A percentile compares a stretch with the other conserved stretches of the same genome.
phyloP scores from a whole-genome alignment of 2,113 vertebrate genomes.

The Henicopernis longicauda region DNA sequence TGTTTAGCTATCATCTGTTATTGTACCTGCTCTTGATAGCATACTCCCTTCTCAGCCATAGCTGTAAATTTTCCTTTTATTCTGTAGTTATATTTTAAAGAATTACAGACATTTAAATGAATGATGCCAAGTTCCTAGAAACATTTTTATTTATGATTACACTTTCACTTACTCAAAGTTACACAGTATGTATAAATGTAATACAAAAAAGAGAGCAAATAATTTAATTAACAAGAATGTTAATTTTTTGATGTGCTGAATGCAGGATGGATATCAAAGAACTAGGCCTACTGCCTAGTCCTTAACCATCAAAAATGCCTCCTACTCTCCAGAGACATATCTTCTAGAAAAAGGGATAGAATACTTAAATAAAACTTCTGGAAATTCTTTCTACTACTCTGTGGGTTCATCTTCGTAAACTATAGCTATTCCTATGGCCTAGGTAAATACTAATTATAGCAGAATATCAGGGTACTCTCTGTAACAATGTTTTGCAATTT shows the following conservation, averaged over 20 bases:
- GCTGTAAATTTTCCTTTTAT: not conserved
- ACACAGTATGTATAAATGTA: not conserved
- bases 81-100: not conserved
- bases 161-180: not conserved
- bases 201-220: not conserved
- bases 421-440: not conserved
- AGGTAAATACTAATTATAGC: not conserved
- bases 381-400: not conserved
- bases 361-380: not conserved
- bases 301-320: not conserved
- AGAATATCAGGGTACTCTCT: not conserved
- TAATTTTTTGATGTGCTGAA: not conserved
- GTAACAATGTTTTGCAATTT: not conserved
- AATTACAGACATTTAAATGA: not conserved
- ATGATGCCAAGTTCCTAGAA: not conserved
- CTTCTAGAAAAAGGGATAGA: not conserved
- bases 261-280: not conserved
- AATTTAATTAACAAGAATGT: not conserved
- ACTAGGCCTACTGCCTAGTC: too few relatives aligned
- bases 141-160: not conserved
- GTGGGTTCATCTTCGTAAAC: not conserved
- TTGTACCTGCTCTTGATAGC: not conserved
- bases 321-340: not conserved
- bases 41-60: not conserved
- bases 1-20: not conserved